Percentiles rank a stretch among this genome's conserved stretches.
phyloP scores from a whole-genome alignment of 1,140 invertebrate genomes.

The Polyergus mexicanus region DNA sequence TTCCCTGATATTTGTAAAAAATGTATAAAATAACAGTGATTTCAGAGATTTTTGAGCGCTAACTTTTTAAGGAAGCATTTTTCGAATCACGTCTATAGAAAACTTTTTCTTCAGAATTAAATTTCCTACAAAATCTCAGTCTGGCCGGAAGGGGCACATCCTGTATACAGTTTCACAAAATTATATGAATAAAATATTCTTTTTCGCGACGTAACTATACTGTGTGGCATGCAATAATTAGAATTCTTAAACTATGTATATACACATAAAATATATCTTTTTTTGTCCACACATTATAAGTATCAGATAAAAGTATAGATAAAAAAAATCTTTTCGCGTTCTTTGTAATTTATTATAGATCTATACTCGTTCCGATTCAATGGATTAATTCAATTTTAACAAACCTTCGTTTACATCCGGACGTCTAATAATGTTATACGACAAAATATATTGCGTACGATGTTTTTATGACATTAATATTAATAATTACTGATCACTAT shows the following conservation, averaged over 20 bases:
- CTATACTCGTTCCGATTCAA: neutral
- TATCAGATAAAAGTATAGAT: neutral
- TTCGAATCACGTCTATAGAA: too few relatives aligned
- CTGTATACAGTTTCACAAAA: neutral
- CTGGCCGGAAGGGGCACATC: too few relatives aligned
- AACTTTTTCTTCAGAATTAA: too few relatives aligned
- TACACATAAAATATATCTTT: slow-evolving; percentile 1
- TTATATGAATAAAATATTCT: neutral
- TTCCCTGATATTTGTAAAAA: too few relatives aligned
- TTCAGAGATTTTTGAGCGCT: too few relatives aligned
- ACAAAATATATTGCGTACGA: neutral
- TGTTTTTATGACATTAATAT: neutral
- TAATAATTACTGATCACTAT: neutral
- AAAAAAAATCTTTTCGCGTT: neutral
- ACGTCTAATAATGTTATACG: neutral
- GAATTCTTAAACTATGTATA: neutral
- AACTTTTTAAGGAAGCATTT: too few relatives aligned
- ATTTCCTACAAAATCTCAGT: too few relatives aligned
- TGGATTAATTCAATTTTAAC: neutral
- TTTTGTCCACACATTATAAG: neutral
- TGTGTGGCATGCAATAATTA: neutral
- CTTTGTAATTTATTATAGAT: neutral
- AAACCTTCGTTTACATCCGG: neutral
- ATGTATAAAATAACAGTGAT: too few relatives aligned
- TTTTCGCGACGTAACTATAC: neutral